Base-by-base conservation (phyloP, 2,797 vertebrate genomes). In the Chromis chromis region DNA sequence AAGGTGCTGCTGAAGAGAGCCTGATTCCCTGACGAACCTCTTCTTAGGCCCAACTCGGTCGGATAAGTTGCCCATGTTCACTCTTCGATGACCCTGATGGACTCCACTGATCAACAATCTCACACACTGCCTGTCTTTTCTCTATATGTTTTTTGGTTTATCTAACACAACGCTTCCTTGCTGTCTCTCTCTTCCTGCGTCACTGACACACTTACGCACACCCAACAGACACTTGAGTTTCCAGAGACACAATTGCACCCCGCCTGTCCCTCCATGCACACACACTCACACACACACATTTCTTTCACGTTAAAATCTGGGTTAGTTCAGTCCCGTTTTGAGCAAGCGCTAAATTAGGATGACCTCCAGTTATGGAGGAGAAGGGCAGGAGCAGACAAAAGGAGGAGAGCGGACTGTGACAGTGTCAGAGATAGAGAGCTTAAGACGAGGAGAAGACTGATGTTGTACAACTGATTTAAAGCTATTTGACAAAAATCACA, bases 51-150 rank as follows among this genome's bases (percentile, higher is more conserved):
- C 89, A 22, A 91, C 81, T 60, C 93, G 91, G 86, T 94, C 91
- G 2, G 89, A 81, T 81, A 95, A 67, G 89, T 95, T 95, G 57
- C 94, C 94, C 94, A 95, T 94, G 79, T 76, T 61, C 82, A 72
- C 66, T 79, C 64, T 62, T 55, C 9, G 61, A 59, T 74, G 86
- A 88, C 68, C 86, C 80, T 22, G 73, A 77, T 59, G 70, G 65
- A 50, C 69, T 81, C 78, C 40, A 7, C 59, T n/a, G 52, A 49
- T 67, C 82, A 81, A 19, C 58, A 65, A 66, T 75, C 71, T 81
- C 59, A 57, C 1, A 44, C 68, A 40, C 70, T 13, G 50, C 73
- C 66, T 56, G 50, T 84, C 44, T 66, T 70, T 19, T 64, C 74
- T 59, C 71, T 75, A 53, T 27, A 46, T 25, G 54, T 67, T 76